A percentile compares a stretch with the other conserved stretches of the same genome.
Conservation (phyloP, 2,888 invertebrate genomes). For the Phasia obesa region DNA sequence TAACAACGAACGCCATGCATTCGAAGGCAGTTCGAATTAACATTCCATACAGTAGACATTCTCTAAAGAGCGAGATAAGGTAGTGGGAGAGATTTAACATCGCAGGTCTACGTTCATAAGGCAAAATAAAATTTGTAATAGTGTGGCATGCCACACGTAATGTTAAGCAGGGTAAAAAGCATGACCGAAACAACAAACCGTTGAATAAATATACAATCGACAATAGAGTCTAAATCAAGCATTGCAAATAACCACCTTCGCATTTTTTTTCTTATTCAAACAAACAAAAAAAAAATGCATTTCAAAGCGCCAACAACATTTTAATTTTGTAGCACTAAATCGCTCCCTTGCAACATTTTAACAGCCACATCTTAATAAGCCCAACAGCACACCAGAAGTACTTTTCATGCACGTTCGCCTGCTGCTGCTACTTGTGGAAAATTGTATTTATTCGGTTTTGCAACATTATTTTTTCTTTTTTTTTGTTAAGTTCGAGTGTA, state of each 20-base stretch:
- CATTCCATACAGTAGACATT: no score
- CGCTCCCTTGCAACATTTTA: constrained; percentile 31
- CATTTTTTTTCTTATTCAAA: constrained; percentile 15
- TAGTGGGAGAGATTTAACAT: no score
- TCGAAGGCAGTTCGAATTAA: no score
- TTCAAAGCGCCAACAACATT: constrained; percentile 35
- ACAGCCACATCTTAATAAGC: constrained; percentile 35
- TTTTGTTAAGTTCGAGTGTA: neutral
- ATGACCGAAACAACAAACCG: constrained; percentile 57
- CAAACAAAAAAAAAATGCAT: neutral
- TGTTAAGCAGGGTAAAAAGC: constrained; percentile 50
- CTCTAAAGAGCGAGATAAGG: no score
- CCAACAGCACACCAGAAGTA: neutral
- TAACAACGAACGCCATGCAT: no score
- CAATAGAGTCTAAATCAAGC: constrained; percentile 25
- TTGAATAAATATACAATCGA: constrained; percentile 25
- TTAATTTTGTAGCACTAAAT: constrained; percentile 4
- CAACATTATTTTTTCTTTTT: neutral
- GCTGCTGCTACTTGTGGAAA: constrained; percentile 24
- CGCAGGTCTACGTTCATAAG: no score
- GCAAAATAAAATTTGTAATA: no score
- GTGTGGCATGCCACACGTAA: constrained; percentile 58
- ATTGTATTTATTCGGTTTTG: constrained; percentile 7
- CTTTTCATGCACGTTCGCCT: constrained; percentile 6
- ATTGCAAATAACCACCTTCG: constrained; percentile 43